phyloP scores from a whole-genome alignment of 1,140 invertebrate genomes.

The Zaprionus ghesquierei region DNA sequence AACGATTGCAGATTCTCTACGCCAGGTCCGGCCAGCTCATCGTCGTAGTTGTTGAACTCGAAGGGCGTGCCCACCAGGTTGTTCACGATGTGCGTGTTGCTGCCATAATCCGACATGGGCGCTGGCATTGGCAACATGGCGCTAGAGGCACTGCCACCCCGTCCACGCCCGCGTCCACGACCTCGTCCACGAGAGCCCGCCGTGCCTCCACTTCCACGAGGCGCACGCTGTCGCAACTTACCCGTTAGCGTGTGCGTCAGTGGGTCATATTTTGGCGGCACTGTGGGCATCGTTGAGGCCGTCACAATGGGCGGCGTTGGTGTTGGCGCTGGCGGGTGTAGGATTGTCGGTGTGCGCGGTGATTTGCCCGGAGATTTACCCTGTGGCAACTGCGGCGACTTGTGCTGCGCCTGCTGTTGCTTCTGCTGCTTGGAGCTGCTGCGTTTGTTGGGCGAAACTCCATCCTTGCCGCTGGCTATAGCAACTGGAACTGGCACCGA shows the following conservation, averaged over 20 bases:
- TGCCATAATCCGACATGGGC: slow-evolving; percentile 74
- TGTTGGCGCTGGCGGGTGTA: slow-evolving; percentile 41
- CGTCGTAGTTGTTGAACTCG: slow-evolving; percentile 92
- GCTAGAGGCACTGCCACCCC: slow-evolving; percentile 47
- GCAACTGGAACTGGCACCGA: slow-evolving; percentile 16
- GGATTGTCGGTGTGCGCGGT: slow-evolving; percentile 83
- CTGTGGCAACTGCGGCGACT: slow-evolving; percentile 85
- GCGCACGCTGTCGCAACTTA: slow-evolving; percentile 84
- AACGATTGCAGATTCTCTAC: slow-evolving; percentile 91
- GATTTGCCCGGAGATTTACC: slow-evolving; percentile 89
- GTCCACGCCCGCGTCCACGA: slow-evolving; percentile 85
- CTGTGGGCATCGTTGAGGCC: slow-evolving; percentile 40
- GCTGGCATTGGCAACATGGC: slow-evolving; percentile 68
- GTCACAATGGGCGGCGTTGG: slow-evolving; percentile 39
- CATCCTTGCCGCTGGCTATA: slow-evolving; percentile 53
- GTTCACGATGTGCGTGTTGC: slow-evolving; percentile 83
- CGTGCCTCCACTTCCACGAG: slow-evolving; percentile 83
- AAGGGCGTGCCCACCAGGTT: slow-evolving; percentile 94
- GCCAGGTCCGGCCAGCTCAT: slow-evolving; percentile 88
- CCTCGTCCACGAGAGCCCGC: slow-evolving; percentile 87
- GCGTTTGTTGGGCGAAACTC: slow-evolving; percentile 62
- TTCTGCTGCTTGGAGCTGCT: slow-evolving; percentile 33
- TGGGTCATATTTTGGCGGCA: slow-evolving; percentile 64
- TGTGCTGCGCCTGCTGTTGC: slow-evolving; percentile 73
- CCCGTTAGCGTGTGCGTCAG: slow-evolving; percentile 74